Base-by-base conservation (phyloP, 2,797 vertebrate genomes). In the Esox lucius region DNA sequence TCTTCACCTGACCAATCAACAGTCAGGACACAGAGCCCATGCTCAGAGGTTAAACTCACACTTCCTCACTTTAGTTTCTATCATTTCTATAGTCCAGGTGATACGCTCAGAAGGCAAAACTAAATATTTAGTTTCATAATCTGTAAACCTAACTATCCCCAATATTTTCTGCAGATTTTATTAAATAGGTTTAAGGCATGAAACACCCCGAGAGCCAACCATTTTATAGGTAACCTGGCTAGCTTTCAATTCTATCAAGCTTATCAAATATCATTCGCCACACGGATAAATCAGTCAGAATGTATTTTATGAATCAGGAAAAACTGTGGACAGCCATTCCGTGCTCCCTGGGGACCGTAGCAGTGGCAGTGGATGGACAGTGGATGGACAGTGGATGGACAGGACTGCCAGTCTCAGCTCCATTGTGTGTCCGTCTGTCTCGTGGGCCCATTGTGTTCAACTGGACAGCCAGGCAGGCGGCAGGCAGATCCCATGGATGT, bases 391-490 rank as follows among this genome's bases (percentile, higher is more conserved):
- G 80, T 79, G 80, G 86, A 88, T 71, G 65, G 82, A 88, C 85
- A 75, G 68, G n/a, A 70, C 87, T 87, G 88, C 89, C 90, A 90
- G 78, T 79, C 81, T 88, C 80, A 72, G 80, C 86, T 85, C 87
- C 84, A 90, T 91, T 91, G 87, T 68, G 82, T 85, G 88, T 28
- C 69, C 85, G 86, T 89, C 68, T 31, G 22, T 89, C 91, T 89
- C 79, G 5, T 1, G 79, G 82, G 88, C 77, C 83, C 79, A 87
- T 91, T 93, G 90, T 92, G 84, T 24, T 61, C 22, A 24, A 26
- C 22, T 61, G 56, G 56, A 61, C 56, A 61, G 56, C 22, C 8
- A n/a, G 81, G 78, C 84, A 79, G 86, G 87, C 89, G 90, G 89
- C 89, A 85, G 87, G 73, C 86, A 78, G 81, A 80, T 80, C 84